phyloP scores from a whole-genome alignment of 2,888 invertebrate genomes.

The Marronus borbonicus region DNA sequence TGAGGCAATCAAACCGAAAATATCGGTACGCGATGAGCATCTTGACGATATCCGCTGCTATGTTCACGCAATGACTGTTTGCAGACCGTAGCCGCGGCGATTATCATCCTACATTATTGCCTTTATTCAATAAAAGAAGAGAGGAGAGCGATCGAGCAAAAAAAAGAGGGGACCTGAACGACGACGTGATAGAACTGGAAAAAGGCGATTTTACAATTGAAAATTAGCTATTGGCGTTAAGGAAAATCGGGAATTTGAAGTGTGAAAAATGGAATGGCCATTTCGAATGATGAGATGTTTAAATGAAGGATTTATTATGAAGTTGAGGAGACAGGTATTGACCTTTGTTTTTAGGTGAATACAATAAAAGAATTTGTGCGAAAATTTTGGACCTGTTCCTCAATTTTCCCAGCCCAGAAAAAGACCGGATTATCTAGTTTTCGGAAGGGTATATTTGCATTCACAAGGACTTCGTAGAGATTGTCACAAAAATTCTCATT shows the following conservation, averaged over 20 bases:
- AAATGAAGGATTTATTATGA: not conserved
- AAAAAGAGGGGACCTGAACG: not conserved
- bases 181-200: slow-evolving; percentile 37
- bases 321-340: too few relatives aligned
- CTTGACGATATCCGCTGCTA: slow-evolving; percentile 26
- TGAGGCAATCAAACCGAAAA: slow-evolving; percentile 43
- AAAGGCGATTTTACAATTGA: slow-evolving; percentile 27
- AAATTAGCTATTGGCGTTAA: slow-evolving; percentile 18
- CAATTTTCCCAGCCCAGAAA: too few relatives aligned
- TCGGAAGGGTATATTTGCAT: too few relatives aligned
- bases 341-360: too few relatives aligned
- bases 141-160: not conserved
- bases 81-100: slow-evolving; percentile 33
- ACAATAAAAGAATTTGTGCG: too few relatives aligned
- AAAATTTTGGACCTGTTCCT: too few relatives aligned
- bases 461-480: too few relatives aligned
- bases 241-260: not conserved
- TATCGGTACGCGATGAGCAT: slow-evolving; percentile 41
- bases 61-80: slow-evolving; percentile 35
- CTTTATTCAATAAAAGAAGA: slow-evolving; percentile 37
- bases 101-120: slow-evolving; percentile 39
- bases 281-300: not conserved
- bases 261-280: not conserved
- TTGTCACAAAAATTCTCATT: too few relatives aligned
- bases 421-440: too few relatives aligned